A percentile compares a stretch with the other conserved stretches of the same genome.
Evolutionary conservation across 1,140 invertebrate genomes (phyloP).

Genomic region (Sarcophaga bullata): DNA sequence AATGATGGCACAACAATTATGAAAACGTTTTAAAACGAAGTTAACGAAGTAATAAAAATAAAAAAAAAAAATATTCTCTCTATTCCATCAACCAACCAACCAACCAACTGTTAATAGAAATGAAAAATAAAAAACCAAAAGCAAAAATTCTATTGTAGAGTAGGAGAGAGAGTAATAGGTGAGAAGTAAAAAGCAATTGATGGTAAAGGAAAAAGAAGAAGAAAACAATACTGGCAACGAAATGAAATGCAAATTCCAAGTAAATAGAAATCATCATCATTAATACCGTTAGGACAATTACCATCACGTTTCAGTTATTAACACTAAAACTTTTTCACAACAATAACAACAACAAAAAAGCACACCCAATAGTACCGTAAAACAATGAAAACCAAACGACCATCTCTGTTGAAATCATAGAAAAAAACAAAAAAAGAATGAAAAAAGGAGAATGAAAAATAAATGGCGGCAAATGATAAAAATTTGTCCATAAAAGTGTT

Average conservation of each 20-base stretch:
- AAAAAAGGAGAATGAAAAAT: background rate
- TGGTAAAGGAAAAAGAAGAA: too few relatives aligned
- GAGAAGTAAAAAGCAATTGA: too few relatives aligned
- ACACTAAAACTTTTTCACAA: slow-evolving; percentile 38
- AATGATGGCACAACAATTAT: background rate
- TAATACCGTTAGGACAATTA: slow-evolving; percentile 44
- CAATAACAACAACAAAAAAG: slow-evolving; percentile 18
- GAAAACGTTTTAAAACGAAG: background rate
- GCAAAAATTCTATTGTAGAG: too few relatives aligned
- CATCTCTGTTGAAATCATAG: background rate
- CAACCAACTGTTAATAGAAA: too few relatives aligned
- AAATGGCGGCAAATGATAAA: slow-evolving; percentile 23
- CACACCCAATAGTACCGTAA: background rate
- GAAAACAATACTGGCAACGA: background rate
- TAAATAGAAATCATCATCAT: slow-evolving; percentile 40
- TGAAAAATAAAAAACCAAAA: too few relatives aligned
- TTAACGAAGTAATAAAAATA: background rate
- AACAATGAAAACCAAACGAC: slow-evolving; percentile 20
- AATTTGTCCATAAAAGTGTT: slow-evolving; percentile 12
- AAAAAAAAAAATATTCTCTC: too few relatives aligned
- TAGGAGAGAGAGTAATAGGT: too few relatives aligned
- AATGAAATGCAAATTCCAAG: slow-evolving; percentile 32
- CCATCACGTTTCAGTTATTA: slow-evolving; percentile 46
- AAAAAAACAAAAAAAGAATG: background rate
- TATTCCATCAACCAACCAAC: too few relatives aligned